Percentiles rank a stretch among this genome's conserved stretches.
phyloP scores from a whole-genome alignment of 2,888 invertebrate species.

The Nudaria mundana region DNA sequence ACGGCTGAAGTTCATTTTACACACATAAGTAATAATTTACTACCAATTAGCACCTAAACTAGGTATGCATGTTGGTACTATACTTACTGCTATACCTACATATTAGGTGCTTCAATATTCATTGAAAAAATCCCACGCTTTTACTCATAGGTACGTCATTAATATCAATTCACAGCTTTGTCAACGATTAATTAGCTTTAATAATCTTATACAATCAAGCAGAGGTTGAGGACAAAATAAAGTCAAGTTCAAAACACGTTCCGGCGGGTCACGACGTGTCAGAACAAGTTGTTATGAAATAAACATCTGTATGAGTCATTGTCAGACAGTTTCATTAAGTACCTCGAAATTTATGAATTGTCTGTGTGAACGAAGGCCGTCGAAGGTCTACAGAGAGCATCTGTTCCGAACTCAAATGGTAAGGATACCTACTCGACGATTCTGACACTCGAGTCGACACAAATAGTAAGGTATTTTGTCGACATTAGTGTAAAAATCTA shows the following conservation, averaged over 20 bases:
- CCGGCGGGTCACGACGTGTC: conserved; percentile 73
- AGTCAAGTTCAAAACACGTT: conserved; percentile 70
- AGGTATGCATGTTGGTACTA: no score
- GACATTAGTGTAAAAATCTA: no score
- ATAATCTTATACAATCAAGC: conserved; percentile 57
- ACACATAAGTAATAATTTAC: no score
- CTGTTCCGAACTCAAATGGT: conserved; percentile 15
- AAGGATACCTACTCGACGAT: conserved; percentile 4
- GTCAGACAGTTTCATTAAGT: conserved; percentile 48
- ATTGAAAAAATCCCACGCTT: conserved; percentile 34
- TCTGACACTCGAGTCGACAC: no score
- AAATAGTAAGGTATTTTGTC: no score
- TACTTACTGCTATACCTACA: neutral
- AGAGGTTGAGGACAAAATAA: conserved; percentile 60
- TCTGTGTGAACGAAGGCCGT: conserved; percentile 19
- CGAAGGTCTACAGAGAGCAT: conserved; percentile 11
- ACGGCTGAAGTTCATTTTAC: no score
- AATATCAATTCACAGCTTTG: conserved; percentile 40
- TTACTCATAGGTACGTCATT: conserved; percentile 32
- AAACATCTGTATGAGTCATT: conserved; percentile 57
- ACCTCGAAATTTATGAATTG: conserved; percentile 58
- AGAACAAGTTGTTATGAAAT: conserved; percentile 58
- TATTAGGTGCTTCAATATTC: neutral
- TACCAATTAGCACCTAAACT: no score
- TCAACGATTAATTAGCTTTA: conserved; percentile 56